These are phyloP conservation scores for Heliconius nattereri DNA, from an alignment of 1,140 invertebrate species.

Conservation along the genomic window DNA sequence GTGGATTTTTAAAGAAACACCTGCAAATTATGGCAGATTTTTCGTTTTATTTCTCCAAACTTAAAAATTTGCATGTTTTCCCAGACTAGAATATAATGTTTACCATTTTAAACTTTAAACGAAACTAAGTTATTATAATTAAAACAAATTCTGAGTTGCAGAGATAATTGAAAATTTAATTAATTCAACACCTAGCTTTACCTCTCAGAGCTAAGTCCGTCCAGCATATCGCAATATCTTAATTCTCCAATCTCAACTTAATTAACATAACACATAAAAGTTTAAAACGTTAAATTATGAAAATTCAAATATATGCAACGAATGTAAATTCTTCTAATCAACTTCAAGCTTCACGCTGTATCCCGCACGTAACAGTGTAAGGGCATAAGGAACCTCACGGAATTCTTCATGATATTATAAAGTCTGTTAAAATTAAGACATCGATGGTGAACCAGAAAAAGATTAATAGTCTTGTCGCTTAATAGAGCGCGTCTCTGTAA, in stretches of 20 bases:
- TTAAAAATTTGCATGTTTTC: not conserved
- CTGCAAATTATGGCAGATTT: constrained; percentile 33
- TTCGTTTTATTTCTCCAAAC: not conserved
- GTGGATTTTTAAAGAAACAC: constrained; percentile 62
- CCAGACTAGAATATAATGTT: not conserved
- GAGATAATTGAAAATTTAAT: not conserved
- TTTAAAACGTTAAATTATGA: not conserved
- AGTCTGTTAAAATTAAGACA: not conserved
- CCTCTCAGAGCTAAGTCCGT: not conserved
- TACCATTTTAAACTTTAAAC: not conserved
- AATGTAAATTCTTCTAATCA: not conserved
- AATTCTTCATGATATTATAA: not conserved
- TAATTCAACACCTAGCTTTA: not conserved
- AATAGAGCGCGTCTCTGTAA: constrained; percentile 51
- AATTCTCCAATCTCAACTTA: not conserved
- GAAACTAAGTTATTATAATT: not conserved
- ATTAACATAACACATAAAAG: constrained; percentile 3
- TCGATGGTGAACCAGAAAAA: constrained; percentile 18
- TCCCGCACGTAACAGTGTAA: too few species aligned
- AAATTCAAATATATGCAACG: not conserved
- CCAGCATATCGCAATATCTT: not conserved
- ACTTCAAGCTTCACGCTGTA: too few species aligned
- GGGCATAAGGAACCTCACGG: too few species aligned
- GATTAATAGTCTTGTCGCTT: constrained; percentile 56
- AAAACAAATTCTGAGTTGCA: not conserved